A percentile compares a stretch with the other conserved stretches of the same genome.
Conservation (phyloP, 2,797 vertebrate species). For the Yasuhikotakia modesta region DNA sequence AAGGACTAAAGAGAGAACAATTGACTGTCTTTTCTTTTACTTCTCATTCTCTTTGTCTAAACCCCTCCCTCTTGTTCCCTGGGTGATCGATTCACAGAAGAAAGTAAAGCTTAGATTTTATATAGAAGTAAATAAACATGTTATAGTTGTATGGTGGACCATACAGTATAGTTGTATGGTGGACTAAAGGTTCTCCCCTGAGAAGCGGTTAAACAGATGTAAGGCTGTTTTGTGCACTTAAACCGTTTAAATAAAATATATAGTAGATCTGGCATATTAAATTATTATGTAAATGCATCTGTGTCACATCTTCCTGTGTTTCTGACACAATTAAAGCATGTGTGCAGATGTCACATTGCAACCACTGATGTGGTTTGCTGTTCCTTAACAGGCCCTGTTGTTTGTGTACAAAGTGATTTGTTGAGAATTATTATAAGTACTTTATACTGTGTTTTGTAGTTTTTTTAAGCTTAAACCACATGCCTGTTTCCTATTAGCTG, state of each 20-base stretch:
- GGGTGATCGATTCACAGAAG: conserved; percentile 11
- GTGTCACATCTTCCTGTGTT: neutral
- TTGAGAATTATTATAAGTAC: neutral
- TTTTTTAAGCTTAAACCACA: neutral
- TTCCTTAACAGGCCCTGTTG: neutral
- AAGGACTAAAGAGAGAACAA: neutral
- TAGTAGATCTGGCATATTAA: neutral
- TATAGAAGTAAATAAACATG: conserved; percentile 21
- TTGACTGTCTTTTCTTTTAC: neutral
- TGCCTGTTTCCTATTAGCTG: neutral
- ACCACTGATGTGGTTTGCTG: conserved; percentile 7
- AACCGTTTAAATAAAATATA: conserved; percentile 13
- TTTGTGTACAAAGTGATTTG: neutral
- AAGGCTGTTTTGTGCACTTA: neutral
- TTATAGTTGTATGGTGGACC: conserved; percentile 1
- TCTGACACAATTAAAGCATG: neutral
- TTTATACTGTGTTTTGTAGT: neutral
- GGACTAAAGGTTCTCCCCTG: conserved; percentile 6
- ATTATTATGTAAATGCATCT: neutral
- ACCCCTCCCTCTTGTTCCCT: neutral
- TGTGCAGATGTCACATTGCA: neutral
- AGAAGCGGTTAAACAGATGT: neutral
- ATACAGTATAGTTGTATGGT: too few species aligned
- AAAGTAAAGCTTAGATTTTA: neutral
- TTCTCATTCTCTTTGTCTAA: neutral